Base-by-base conservation (phyloP, 2,113 vertebrate genomes). In the Arizona elegans region DNA sequence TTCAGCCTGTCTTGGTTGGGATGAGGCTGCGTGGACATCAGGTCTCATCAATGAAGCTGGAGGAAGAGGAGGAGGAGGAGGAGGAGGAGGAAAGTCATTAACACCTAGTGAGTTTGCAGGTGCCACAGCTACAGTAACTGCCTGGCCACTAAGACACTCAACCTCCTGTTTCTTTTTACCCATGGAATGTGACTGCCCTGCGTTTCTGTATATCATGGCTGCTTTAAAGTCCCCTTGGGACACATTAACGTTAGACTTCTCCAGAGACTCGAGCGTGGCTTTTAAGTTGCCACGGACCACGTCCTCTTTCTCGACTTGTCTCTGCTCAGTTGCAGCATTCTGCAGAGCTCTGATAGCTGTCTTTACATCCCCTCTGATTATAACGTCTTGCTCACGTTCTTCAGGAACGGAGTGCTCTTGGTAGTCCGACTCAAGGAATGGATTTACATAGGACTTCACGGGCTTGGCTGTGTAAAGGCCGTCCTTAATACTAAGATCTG, bases 231-330 rank as follows among this genome's bases (percentile, higher is more conserved):
- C 98, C 92, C 98, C 95, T 93, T 96, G 97, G 97, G 98, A 97
- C 95, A 98, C 98, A 97, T 99, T 98, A 96, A 98, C 96, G 90
- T 98, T 99, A 89, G 98, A 98, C 92, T 98, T 98, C 97, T 99
- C 98, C 94, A 99, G 97, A 0, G 98, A 99, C 96, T 97, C 97
- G 94, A 99, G 98, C 1, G 98, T 96, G 91, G 98, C 98, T 96
- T 98, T 98, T 96, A 99, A 96, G 95, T 98, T 98, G 97, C 98
- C 98, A 70, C 97, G 98, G 94, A 99, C 95, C 70, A 99, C 98
- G 0, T 98, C 98, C 95, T 99, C 98, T 95, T 98, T 99, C 92
- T 98, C 98, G 95, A 98, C 96, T 92, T 97, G 96, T 92, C 96
- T 96, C 93, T 96, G 95, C 96, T 97, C 97, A 94, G 95, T 95